These are phyloP conservation scores for Meliscaeva auricollis DNA, from an alignment of 2,888 invertebrate genomes.

Conservation along the genomic window DNA sequence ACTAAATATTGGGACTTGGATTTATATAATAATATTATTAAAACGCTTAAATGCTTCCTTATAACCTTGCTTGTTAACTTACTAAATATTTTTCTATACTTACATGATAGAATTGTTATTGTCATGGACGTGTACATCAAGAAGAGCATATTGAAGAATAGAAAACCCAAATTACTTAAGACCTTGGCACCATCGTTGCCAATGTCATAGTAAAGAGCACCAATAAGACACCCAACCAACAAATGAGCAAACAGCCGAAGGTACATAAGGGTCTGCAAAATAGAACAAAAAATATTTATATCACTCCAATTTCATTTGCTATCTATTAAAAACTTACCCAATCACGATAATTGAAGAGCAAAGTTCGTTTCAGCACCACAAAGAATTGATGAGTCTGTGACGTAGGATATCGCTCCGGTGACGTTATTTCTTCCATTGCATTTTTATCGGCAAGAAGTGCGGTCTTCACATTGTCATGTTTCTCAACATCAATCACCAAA, in stretches of 20 bases:
- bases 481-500: slow-evolving; percentile 85
- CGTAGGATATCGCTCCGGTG: slow-evolving; percentile 92
- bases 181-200: slow-evolving; percentile 98
- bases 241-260: slow-evolving; percentile 97
- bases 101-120: slow-evolving; percentile 98
- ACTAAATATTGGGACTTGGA: no score
- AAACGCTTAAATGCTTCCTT: not conserved
- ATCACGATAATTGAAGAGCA: slow-evolving; percentile 94
- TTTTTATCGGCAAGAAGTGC: slow-evolving; percentile 85
- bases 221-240: slow-evolving; percentile 96
- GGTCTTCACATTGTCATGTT: slow-evolving; percentile 89
- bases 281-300: not conserved
- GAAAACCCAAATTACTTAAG: slow-evolving; percentile 97
- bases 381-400: slow-evolving; percentile 93
- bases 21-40: not conserved
- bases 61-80: no score
- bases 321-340: slow-evolving; percentile 87
- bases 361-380: slow-evolving; percentile 93
- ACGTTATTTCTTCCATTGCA: slow-evolving; percentile 86
- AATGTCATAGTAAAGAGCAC: slow-evolving; percentile 97
- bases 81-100: no score
- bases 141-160: slow-evolving; percentile 99
- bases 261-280: slow-evolving; percentile 94
- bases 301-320: slow-evolving; percentile 12
- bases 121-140: slow-evolving; percentile 99